Evolutionary conservation across 2,888 invertebrate species (phyloP).

Genomic region (Meteorus colon): DNA sequence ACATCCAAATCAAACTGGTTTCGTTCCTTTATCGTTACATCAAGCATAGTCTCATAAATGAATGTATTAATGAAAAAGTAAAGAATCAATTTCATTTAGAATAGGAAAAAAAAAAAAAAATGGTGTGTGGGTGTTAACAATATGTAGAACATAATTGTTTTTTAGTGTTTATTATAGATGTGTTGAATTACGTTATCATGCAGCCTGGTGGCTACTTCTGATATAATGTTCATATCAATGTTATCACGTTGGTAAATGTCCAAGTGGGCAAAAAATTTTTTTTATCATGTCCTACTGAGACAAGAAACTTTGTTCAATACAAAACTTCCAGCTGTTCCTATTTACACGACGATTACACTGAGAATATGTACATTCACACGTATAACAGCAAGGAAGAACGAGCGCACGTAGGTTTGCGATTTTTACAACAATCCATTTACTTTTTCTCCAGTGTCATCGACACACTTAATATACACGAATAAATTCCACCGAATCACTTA

Average conservation of each 20-base stretch:
- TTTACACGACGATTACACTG: conserved; percentile 11
- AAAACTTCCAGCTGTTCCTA: background rate
- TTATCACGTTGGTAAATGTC: background rate
- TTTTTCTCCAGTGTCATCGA: background rate
- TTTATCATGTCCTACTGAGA: conserved; percentile 20
- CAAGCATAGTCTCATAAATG: background rate
- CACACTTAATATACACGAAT: background rate
- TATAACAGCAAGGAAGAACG: background rate
- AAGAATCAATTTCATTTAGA: background rate
- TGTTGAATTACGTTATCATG: background rate
- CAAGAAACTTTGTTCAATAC: background rate
- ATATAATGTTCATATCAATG: background rate
- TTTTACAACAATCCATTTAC: background rate
- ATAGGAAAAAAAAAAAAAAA: background rate
- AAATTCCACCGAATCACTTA: background rate
- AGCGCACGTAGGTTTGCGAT: background rate
- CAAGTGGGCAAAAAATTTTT: background rate
- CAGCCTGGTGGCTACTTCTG: background rate
- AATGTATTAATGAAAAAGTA: background rate
- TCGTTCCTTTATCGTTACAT: too few relatives aligned
- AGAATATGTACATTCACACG: background rate
- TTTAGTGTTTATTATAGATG: background rate
- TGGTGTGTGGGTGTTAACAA: background rate
- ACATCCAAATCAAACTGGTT: too few relatives aligned
- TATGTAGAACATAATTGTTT: background rate